Percentiles rank a stretch among this genome's conserved stretches.
These are phyloP conservation scores for Ranitomeya imitator DNA, from an alignment of 2,113 vertebrate genomes.

Conservation along the genomic window DNA sequence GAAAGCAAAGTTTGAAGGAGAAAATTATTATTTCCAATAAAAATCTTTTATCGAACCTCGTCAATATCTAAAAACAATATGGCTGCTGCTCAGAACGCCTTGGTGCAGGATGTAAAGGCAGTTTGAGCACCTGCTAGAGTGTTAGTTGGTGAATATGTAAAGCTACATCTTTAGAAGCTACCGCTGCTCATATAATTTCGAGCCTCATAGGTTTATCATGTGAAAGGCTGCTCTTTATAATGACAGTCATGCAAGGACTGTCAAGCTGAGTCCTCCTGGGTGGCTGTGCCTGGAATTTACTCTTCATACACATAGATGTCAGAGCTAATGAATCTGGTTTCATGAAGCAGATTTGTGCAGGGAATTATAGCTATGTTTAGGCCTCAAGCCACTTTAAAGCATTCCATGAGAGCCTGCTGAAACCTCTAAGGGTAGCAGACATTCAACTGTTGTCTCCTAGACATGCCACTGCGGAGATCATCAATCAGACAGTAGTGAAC, in stretches of 20 bases:
- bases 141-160: not conserved
- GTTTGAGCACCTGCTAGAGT: not conserved
- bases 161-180: not conserved
- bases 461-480: not conserved
- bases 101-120: constrained; percentile 44
- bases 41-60: no score
- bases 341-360: not conserved
- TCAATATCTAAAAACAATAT: not conserved
- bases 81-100: constrained; percentile 34
- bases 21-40: no score
- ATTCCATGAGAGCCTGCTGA: not conserved
- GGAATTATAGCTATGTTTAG: constrained; percentile 1
- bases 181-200: not conserved
- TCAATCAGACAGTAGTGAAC: not conserved
- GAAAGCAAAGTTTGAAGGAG: no score
- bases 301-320: not conserved
- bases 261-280: not conserved
- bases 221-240: not conserved
- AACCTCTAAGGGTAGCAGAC: constrained; percentile 16
- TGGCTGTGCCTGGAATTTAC: not conserved
- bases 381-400: constrained; percentile 21
- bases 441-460: not conserved
- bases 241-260: not conserved
- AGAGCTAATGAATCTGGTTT: not conserved
- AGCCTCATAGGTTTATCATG: not conserved